Base-by-base conservation (phyloP, 2,888 invertebrate species). In the Hemaris fuciformis region DNA sequence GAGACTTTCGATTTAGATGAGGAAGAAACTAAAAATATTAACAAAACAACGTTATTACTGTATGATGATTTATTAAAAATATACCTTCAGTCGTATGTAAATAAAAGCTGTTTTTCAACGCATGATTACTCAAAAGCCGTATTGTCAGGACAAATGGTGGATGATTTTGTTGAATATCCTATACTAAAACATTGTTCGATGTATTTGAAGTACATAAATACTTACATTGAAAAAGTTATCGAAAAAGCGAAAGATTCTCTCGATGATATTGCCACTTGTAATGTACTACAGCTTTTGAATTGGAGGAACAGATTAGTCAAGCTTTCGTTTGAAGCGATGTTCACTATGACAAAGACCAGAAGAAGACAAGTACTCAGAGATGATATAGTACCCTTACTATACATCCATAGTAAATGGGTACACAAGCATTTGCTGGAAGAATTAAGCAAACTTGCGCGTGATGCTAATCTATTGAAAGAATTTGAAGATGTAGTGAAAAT, bases 401-500 rank as follows among this genome's bases (percentile, higher is more conserved):
- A 94, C 67, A 89, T 96, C 10, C 96, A 97, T 77, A 95, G 94
- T 72, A 95, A 95, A 81, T 97, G 97, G 97, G 79, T 97, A 41
- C 84, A 93, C 18, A 97, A 97, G 77, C 92, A 94, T 83, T 84
- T 95, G 23, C 74, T 95, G 1, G 76, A 78, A 31, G 78, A 77
- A 59, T 63, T 91, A 23, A 82, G 81, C 41, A 78, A 76, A 43
- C 59, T 81, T n/a, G 71, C 79, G 3, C 62, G 65, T 6, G 75
- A 77, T 48, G 63, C 73, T 15, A 64, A 64, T 56, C 38, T 81
- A 4, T 56, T 69, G 3, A 66, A 66, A 3, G 67, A 74, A 7
- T 86, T 85, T 53, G 70, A 75, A 60, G 61, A 60, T 3, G 68
- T 73, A 13, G 60, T 80, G 1, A 64, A 73, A 31, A 65, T 62